phyloP scores from a whole-genome alignment of 1,140 invertebrate genomes.

The Schmidtea mediterranea region DNA sequence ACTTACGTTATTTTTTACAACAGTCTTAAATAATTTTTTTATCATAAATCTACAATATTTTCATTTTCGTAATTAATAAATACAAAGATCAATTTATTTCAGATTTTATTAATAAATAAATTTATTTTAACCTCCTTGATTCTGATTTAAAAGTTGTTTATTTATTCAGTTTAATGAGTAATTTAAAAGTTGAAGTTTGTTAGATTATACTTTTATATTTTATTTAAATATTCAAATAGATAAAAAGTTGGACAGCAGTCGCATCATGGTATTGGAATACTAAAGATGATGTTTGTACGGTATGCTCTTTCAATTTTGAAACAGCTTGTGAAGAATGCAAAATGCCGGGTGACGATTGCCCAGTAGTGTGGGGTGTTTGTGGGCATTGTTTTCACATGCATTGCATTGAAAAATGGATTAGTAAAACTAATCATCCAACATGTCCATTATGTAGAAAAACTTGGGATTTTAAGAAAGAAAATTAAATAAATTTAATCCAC shows the following conservation, averaged over 20 bases:
- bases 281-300: neutral
- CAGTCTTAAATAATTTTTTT: no score
- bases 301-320: neutral
- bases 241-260: constrained; percentile 1
- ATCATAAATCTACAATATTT: no score
- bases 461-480: neutral
- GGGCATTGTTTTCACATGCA: constrained; percentile 2
- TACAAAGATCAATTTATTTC: no score
- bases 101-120: no score
- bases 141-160: no score
- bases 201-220: no score
- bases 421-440: neutral
- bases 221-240: neutral
- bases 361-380: neutral
- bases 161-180: no score
- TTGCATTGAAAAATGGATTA: constrained; percentile 3
- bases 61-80: no score
- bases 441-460: constrained; percentile 3
- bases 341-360: neutral
- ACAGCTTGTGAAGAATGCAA: constrained; percentile 1
- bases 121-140: no score
- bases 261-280: neutral
- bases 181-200: no score
- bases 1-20: no score
- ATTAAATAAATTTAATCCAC: no score